phyloP scores from a whole-genome alignment of 2,113 vertebrate species.

The Callipepla squamata region DNA sequence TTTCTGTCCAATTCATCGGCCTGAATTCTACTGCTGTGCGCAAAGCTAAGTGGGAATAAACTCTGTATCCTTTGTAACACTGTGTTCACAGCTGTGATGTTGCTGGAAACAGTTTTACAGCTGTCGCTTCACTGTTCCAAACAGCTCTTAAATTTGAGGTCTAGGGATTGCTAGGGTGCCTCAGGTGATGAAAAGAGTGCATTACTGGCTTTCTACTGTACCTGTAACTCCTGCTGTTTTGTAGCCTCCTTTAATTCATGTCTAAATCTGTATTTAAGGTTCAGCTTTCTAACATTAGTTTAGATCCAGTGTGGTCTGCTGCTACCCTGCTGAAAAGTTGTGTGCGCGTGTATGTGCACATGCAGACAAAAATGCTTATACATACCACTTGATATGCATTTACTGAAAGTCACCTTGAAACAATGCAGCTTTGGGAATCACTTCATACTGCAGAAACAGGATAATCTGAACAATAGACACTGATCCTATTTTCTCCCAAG shows the following conservation, averaged over 20 bases:
- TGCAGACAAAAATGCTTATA: neutral
- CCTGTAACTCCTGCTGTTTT: neutral
- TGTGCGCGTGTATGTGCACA: no score
- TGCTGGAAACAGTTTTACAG: neutral
- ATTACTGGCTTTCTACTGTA: neutral
- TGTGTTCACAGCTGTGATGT: neutral
- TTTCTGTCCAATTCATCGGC: neutral
- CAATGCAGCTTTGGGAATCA: neutral
- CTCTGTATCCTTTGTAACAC: neutral
- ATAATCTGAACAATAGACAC: neutral
- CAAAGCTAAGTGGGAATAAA: neutral
- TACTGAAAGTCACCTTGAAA: neutral
- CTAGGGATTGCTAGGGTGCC: neutral
- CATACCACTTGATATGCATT: neutral
- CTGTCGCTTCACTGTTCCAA: neutral
- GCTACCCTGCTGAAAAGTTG: neutral
- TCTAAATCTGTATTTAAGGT: neutral
- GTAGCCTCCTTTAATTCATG: neutral
- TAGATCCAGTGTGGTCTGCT: neutral
- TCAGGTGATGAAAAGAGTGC: neutral
- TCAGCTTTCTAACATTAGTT: neutral
- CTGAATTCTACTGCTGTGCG: neutral
- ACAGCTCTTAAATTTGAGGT: neutral
- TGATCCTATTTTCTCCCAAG: neutral
- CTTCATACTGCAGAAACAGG: neutral